Conservation (phyloP, 2,113 vertebrate species). For the Speoplatyrhinus poulsoni region DNA sequence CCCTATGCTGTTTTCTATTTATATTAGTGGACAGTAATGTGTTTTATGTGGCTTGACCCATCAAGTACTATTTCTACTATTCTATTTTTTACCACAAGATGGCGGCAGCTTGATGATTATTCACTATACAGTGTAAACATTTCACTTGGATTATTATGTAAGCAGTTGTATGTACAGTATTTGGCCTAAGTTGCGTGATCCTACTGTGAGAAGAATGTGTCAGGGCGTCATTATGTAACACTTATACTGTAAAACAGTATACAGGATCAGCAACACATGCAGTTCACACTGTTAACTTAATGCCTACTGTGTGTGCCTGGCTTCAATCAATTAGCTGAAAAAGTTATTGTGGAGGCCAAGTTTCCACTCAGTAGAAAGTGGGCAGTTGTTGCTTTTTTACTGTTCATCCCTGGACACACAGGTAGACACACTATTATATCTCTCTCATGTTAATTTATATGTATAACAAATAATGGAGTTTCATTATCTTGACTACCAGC, state of each 20-base stretch:
- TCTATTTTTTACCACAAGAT: slow-evolving; percentile 51
- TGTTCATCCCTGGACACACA: background rate
- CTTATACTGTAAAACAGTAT: slow-evolving; percentile 28
- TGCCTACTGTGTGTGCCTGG: slow-evolving; percentile 49
- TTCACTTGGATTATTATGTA: slow-evolving; percentile 19
- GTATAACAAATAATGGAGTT: background rate
- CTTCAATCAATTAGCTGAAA: slow-evolving; percentile 58
- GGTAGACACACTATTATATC: background rate
- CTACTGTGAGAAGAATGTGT: slow-evolving; percentile 34
- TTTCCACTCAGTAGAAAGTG: slow-evolving; percentile 55
- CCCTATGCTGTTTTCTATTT: no score
- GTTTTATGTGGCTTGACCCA: no score
- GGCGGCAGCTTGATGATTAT: slow-evolving; percentile 31
- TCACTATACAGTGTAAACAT: background rate
- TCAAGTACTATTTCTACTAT: background rate
- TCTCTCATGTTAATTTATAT: background rate
- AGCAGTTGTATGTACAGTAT: slow-evolving; percentile 8
- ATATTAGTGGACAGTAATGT: no score
- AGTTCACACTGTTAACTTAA: slow-evolving; percentile 36
- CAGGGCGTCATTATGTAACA: slow-evolving; percentile 38
- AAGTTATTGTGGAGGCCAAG: slow-evolving; percentile 46
- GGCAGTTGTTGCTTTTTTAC: slow-evolving; percentile 17
- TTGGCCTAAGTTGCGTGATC: slow-evolving; percentile 1
- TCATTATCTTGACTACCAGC: background rate
- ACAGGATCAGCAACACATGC: slow-evolving; percentile 30